phyloP scores from a whole-genome alignment of 2,113 vertebrate genomes.

The Phocoena phocoena region DNA sequence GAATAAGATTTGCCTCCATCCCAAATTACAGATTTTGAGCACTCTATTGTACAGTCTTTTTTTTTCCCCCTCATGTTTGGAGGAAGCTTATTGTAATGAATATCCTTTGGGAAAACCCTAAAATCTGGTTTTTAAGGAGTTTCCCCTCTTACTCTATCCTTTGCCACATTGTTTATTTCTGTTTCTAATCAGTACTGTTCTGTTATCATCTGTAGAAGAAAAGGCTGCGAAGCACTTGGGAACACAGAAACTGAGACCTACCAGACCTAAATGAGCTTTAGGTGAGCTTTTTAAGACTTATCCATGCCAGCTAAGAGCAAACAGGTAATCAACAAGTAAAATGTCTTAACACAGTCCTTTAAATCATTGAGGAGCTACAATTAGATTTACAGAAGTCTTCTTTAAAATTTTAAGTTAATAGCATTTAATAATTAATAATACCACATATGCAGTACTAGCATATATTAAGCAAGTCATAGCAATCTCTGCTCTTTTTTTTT shows the following conservation, averaged over 20 bases:
- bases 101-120: slow-evolving; percentile 19
- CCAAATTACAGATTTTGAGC: neutral
- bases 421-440: neutral
- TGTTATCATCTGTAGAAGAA: neutral
- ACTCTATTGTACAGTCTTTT: neutral
- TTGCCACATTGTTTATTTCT: neutral
- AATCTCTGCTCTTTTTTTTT: neutral
- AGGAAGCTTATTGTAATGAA: neutral
- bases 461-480: neutral
- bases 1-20: neutral
- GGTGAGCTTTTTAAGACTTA: neutral
- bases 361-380: neutral
- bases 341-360: neutral
- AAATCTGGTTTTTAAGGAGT: neutral
- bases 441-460: neutral
- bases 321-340: neutral
- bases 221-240: neutral
- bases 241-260: neutral
- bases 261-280: neutral
- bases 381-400: neutral
- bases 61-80: neutral
- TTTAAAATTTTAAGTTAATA: slow-evolving; percentile 29
- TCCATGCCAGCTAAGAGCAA: neutral
- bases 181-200: neutral
- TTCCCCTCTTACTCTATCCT: neutral